Evolutionary conservation across 2,797 vertebrate genomes (phyloP), one percentile per base, ranked within the genome.

Genomic region (Cynopterus sphinx): DNA sequence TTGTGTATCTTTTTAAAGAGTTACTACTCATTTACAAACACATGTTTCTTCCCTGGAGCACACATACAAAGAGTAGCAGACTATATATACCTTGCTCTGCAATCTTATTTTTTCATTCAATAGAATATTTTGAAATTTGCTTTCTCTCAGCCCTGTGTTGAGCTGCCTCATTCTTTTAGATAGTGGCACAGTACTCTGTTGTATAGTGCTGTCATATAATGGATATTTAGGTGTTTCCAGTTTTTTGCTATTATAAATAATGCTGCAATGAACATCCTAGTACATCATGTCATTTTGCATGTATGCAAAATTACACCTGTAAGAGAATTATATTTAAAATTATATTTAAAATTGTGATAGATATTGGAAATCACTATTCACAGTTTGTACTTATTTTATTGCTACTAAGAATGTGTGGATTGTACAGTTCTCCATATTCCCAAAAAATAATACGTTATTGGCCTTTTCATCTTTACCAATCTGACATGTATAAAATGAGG

Each of bases 1-100:
- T 43, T 17, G 15, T 41, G 15, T 3, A 2, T 49, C 26, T 63
- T 70, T 61, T 65, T 55, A 19, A 33, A 70, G 53, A 31, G 4
- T 11, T 11, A 12, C 28, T 17, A 9, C 2, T 17, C 6, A 3
- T 33, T 51, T 67, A 28, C 7, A 36, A 31, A 39, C 21, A 1
- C 16, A 1, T 9, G 24, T 68, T 31, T 15, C 53, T 63, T 26
- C 46, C 49, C 55, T 7, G 59, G 68, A 46, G 19, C 43, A 57
- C 9, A 1, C 13, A 6, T 1, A 33, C 0, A 11, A 33, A 59
- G 21, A 11, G 19, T 16, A 65, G 24, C 31, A 3, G 12, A 0
- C 19, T 26, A 2, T 39, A 2, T 39, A 9, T 11, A 31, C 17
- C 4, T n/a, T 7, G 19, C 65, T 79, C 16, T 43, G n/a, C 28